Base-by-base conservation (phyloP, 2,113 vertebrate species). In the Channa maculata region DNA sequence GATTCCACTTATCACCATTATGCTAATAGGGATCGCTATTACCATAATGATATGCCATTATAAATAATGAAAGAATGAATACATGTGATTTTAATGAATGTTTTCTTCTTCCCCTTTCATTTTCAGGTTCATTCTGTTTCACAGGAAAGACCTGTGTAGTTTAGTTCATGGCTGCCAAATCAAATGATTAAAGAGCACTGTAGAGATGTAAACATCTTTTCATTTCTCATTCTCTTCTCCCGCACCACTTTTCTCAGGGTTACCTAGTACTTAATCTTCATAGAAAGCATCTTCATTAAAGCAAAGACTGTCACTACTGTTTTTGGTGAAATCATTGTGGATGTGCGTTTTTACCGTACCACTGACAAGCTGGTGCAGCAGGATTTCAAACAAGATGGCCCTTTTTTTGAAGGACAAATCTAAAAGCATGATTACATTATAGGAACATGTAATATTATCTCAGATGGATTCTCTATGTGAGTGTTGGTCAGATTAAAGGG, bases 1-100 rank as follows among this genome's bases (percentile, higher is more conserved):
- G 54, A 48, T 71, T 65, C 75, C 63, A 81, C 83, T 84, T 89
- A 87, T 91, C 83, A 77, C 76, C 75, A 73, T 90, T 81, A 87
- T 91, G 78, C 75, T 85, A 91, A 89, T 72, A 80, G 66, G 59
- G 39, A 55, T 60, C 0, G 1, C 66, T 61, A 83, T 88, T 79
- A 78, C 43, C 82, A 78, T 92, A 88, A 88, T 82, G 64, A 77
- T 57, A 53, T 66, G 50, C 77, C 65, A 83, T 88, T 84, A 89
- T 80, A 79, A 85, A 85, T 81, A 79, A 86, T 84, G 65, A 79
- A 84, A 79, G 59, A 75, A 82, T 67, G 61, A 82, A 83, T 79
- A 73, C 55, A 49, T 71, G 79, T 75, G 63, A 79, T 82, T 88
- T 84, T 74, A 78, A 81, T 83, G 72, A 64, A 65, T 66, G 63